These are phyloP conservation scores for Drosophila virilis DNA, from an alignment of 1,140 invertebrate genomes.

Conservation along the genomic window DNA sequence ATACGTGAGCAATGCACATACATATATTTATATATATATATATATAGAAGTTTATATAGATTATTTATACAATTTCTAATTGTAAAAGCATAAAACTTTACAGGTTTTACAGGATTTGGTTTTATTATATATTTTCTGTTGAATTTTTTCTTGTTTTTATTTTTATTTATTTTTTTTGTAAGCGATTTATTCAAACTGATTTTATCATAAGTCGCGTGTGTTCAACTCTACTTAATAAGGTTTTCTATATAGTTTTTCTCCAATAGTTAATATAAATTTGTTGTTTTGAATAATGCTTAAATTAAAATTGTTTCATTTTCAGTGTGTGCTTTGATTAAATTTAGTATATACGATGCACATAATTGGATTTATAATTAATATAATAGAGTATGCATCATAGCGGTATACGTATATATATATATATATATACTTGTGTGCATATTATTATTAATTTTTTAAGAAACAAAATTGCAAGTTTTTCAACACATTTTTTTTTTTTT, in stretches of 20 bases:
- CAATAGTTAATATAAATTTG: constrained; percentile 62
- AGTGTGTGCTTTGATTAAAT: constrained; percentile 41
- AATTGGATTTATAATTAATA: constrained; percentile 50
- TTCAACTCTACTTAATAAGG: constrained; percentile 66
- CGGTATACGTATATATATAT: constrained; percentile 27
- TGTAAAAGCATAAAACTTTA: constrained; percentile 75
- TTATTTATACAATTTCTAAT: constrained; percentile 77
- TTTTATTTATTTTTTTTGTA: constrained; percentile 29
- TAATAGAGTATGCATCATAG: constrained; percentile 34
- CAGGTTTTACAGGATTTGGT: constrained; percentile 42
- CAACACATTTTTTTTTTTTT: constrained; percentile 37
- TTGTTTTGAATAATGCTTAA: constrained; percentile 48
- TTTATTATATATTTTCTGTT: constrained; percentile 28
- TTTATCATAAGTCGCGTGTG: constrained; percentile 30
- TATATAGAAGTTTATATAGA: constrained; percentile 31
- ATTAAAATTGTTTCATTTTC: constrained; percentile 24
- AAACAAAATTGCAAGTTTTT: constrained; percentile 46
- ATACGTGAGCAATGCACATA: no score
- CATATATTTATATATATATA: constrained; percentile 26
- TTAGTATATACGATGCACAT: constrained; percentile 54
- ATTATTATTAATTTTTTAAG: constrained; percentile 22
- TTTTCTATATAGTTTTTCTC: constrained; percentile 58
- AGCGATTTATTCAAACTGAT: constrained; percentile 55
- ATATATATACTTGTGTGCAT: constrained; percentile 12
- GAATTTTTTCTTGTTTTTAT: constrained; percentile 25